These are phyloP conservation scores for Halisarca cf. caerulea DNA, from an alignment of 37 sponge, comb jelly and placozoan species.

Conservation along the genomic window DNA sequence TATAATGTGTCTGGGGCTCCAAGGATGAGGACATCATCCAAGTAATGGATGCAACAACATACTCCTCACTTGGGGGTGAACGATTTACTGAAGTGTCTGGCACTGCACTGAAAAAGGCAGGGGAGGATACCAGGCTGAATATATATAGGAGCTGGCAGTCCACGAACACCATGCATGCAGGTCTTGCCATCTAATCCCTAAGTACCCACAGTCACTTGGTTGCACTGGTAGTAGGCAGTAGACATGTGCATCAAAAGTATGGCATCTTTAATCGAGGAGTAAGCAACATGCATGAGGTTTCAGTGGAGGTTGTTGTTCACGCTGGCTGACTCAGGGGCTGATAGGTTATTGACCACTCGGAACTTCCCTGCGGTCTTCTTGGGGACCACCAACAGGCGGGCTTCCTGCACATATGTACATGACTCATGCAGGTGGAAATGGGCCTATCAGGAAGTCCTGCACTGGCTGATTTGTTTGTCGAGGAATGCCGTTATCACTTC, in stretches of 20 bases:
- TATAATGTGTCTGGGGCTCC: no score
- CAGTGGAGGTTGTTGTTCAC: slow-evolving; percentile 27
- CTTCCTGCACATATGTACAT: background rate
- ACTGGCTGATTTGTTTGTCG: background rate
- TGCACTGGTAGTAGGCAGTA: slow-evolving; percentile 3
- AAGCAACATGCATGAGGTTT: background rate
- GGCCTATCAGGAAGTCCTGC: slow-evolving; percentile 15
- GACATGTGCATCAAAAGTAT: background rate
- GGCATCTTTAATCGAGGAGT: background rate
- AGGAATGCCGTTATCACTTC: background rate
- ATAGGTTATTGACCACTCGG: slow-evolving; percentile 3
- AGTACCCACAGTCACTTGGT: background rate
- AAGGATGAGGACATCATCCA: slow-evolving; percentile 1
- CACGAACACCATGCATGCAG: background rate
- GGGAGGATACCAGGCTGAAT: slow-evolving; percentile 7
- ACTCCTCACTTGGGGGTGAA: background rate
- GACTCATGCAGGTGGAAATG: slow-evolving; percentile 2
- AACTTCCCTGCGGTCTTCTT: slow-evolving; percentile 21
- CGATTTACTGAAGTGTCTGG: slow-evolving; percentile 14
- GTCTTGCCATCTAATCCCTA: background rate
- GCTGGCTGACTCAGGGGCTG: background rate
- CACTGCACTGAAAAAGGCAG: slow-evolving; percentile 11
- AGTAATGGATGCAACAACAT: slow-evolving; percentile 6
- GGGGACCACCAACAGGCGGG: background rate
- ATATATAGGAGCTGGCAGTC: slow-evolving; percentile 12